phyloP scores from a whole-genome alignment of 2,888 invertebrate genomes.

The Rhagophthalmus giganteus region DNA sequence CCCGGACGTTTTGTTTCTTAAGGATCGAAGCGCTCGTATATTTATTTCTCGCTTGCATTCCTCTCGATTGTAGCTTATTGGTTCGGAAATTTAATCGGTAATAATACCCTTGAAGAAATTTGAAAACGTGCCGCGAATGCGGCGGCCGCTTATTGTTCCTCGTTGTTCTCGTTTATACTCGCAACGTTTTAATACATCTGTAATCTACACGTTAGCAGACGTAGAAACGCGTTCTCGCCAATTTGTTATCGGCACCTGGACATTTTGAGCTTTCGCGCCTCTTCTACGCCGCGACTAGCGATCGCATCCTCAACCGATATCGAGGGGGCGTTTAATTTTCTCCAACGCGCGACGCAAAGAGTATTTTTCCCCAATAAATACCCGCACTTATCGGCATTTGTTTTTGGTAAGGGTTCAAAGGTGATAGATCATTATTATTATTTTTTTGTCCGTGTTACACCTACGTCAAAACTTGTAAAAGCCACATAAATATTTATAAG shows the following conservation, averaged over 20 bases:
- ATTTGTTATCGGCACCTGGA: too few species aligned
- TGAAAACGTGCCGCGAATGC: constrained; percentile 19
- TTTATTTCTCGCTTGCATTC: constrained; percentile 26
- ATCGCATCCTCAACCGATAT: too few species aligned
- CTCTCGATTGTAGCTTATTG: constrained; percentile 22
- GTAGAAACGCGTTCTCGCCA: neutral
- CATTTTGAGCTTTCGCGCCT: too few species aligned
- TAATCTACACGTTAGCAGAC: neutral
- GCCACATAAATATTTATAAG: constrained; percentile 24
- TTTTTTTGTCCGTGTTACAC: too few species aligned
- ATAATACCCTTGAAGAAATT: constrained; percentile 28
- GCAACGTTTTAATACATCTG: neutral
- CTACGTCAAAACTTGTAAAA: constrained; percentile 8
- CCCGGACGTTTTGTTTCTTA: constrained; percentile 5
- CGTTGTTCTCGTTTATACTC: neutral
- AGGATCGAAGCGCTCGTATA: constrained; percentile 17
- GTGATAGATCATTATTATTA: constrained; percentile 6
- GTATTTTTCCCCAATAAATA: neutral
- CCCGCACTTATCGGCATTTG: neutral
- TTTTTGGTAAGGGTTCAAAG: neutral
- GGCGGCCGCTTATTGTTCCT: neutral
- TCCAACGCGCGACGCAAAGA: constrained; percentile 2
- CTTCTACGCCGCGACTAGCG: too few species aligned
- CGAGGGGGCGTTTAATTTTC: constrained; percentile 2
- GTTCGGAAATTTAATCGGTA: constrained; percentile 27